These are phyloP conservation scores for Telmatochromis bifrenatus DNA, from an alignment of 2,113 vertebrate genomes.

Conservation along the genomic window DNA sequence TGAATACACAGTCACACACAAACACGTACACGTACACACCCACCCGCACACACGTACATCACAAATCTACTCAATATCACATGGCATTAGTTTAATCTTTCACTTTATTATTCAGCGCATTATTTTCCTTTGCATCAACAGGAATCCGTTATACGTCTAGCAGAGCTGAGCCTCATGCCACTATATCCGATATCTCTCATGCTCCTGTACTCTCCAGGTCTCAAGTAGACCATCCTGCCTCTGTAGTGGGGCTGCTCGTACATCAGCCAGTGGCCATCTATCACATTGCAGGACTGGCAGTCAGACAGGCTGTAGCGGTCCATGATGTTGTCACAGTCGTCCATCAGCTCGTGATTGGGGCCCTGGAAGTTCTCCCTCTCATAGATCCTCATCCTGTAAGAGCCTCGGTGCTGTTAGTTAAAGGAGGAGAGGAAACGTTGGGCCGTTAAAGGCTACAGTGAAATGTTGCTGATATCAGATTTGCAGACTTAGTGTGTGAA, in stretches of 20 bases:
- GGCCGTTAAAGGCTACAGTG: background rate
- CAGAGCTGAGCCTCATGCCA: conserved; percentile 37
- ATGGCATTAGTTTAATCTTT: background rate
- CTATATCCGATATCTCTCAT: conserved; percentile 29
- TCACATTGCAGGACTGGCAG: conserved; percentile 50
- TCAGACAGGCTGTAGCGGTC: conserved; percentile 43
- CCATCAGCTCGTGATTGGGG: conserved; percentile 38
- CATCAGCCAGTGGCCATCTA: conserved; percentile 58
- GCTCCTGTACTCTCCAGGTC: conserved; percentile 50
- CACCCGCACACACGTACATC: background rate
- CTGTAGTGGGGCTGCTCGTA: conserved; percentile 50
- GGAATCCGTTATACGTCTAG: conserved; percentile 46
- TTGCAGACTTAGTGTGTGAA: background rate
- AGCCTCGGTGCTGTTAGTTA: conserved; percentile 28
- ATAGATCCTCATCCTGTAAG: conserved; percentile 1
- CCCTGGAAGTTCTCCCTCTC: conserved; percentile 35
- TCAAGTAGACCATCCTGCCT: conserved; percentile 55
- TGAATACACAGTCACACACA: background rate
- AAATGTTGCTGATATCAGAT: background rate
- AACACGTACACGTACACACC: background rate
- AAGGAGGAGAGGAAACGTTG: background rate
- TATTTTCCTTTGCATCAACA: conserved; percentile 10
- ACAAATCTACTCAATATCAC: background rate
- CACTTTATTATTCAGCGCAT: conserved; percentile 9
- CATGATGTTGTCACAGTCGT: conserved; percentile 40